Base-by-base conservation (phyloP, 2,888 invertebrate species). In the Agriopis marginaria region DNA sequence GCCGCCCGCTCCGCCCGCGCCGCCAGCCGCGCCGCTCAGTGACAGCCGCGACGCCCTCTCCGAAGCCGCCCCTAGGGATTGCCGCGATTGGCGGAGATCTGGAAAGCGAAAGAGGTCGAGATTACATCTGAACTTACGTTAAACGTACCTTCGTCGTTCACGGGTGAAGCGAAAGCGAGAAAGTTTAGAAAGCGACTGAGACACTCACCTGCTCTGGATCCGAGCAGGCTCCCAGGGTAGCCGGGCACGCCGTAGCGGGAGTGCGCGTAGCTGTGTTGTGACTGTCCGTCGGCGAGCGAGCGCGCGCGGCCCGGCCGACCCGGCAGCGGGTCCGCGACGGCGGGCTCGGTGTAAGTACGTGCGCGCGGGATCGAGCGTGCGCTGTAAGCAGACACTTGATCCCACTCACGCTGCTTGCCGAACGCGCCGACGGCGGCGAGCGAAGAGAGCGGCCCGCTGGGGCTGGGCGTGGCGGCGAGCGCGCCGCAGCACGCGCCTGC, bases 321-420 rank as follows among this genome's bases (percentile, higher is more conserved):
- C 74, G 97, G 95, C 87, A 97, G 95, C 79, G 98, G 97, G 82
- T 98, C 98, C 70, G 92, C 91, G 72, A 90, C 89, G 71, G 93
- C 89, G 74, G 96, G 90, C 78, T 95, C 95, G 70, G 95, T 95
- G 91, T 97, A 98, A 88, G 98, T 97, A 80, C 98, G 95, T 60
- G 98, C 98, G 77, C 98, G 95, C 74, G 98, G 98, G 89, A 98
- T 97, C 82, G 98, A 98, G 84, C 98, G 96, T 76, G 97, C 97
- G 89, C 98, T 98, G 88, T 98, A 98, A 63, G 97, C 97, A 53
- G 98, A 98, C 73, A 98, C 97, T 85, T 94, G 94, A 86, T 94
- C 94, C 94, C 94, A 94, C 94, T 97, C 97, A 94, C 97, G 97
- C 91, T 96, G 97, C 86, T 96, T 96, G 91, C 97, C 97, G 91